A percentile compares a stretch with the other conserved stretches of the same genome.
Evolutionary conservation across 2,797 vertebrate genomes (phyloP).

Genomic region (Danio albolineatus): DNA sequence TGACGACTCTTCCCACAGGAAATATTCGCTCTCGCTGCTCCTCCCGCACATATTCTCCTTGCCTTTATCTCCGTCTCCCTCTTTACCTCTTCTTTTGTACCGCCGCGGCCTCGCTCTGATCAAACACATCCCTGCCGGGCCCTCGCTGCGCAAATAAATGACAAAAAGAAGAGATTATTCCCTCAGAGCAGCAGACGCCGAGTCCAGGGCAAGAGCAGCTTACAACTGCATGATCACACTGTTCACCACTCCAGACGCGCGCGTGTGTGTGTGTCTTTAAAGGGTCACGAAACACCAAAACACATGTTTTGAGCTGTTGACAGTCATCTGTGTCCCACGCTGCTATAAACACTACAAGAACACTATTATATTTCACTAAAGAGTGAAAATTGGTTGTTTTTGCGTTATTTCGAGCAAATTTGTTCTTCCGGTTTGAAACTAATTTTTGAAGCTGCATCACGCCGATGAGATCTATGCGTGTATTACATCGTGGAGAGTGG

Average conservation of each 20-base stretch:
- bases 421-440: too few species aligned
- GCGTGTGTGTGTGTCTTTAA: not conserved
- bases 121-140: conserved; percentile 5
- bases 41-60: not conserved
- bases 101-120: conserved; percentile 25
- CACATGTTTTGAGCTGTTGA: too few species aligned
- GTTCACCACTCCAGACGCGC: not conserved
- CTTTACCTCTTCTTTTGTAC: not conserved
- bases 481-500: too few species aligned
- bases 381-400: too few species aligned
- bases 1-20: not conserved
- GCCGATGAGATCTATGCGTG: too few species aligned
- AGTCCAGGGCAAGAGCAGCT: not conserved
- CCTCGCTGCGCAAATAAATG: not conserved
- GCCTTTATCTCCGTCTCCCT: conserved; percentile 21
- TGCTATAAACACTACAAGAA: too few species aligned
- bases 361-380: too few species aligned
- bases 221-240: not conserved
- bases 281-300: too few species aligned
- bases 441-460: too few species aligned
- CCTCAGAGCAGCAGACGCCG: not conserved
- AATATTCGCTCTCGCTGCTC: conserved; percentile 20
- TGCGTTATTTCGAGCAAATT: too few species aligned
- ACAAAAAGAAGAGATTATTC: conserved; percentile 9
- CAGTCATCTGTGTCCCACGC: too few species aligned